Base-by-base conservation (phyloP, 2,888 invertebrate genomes). In the Nemurella pictetii region DNA sequence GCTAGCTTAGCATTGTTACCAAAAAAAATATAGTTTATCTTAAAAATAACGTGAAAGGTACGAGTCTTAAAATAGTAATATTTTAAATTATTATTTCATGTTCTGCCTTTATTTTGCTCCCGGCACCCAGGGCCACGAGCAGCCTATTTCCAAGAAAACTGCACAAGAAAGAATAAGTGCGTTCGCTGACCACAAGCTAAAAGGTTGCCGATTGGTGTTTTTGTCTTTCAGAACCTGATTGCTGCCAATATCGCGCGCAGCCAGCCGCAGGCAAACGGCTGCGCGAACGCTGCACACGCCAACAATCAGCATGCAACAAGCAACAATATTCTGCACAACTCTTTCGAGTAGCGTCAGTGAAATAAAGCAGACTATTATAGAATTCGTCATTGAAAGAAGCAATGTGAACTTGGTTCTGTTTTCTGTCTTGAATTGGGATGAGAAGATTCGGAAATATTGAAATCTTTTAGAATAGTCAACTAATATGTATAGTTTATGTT, bases 261-360 rank as follows among this genome's bases (percentile, higher is more conserved):
- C 26, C 80, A 36, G 35, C 80, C 30, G 4, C 80, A 81, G n/a
- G 26, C 80, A 0, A 81, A 81, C 80, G 80, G 80, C 32, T 81
- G 32, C 35, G 80, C 80, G 30, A 78, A 78, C 78, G 27, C 75
- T 27, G 29, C 27, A 12, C 27, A 75, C 26, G 78, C 20, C 26
- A 29, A 81, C 80, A 30, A 81, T n/a, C 80, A 35, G 9, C 80
- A 36, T 20, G 80, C 35, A 55, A 20, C 2, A 0, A 25, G 36
- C 25, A 81, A 81, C 80, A 81, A 81, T 36, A 35, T 81, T 7
- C 32, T 81, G 36, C 80, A 81, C 80, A 81, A 81, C 80, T 81
- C 80, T 0, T 81, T 81, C 80, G 80, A 81, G 35, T 81, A 25
- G 35, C 30, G 4, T 28, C 28, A 77, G 28, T n/a, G n/a, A n/a